Evolutionary conservation across 2,113 vertebrate genomes (phyloP), one percentile per base, ranked within the genome.

Genomic region (Butorides virescens): DNA sequence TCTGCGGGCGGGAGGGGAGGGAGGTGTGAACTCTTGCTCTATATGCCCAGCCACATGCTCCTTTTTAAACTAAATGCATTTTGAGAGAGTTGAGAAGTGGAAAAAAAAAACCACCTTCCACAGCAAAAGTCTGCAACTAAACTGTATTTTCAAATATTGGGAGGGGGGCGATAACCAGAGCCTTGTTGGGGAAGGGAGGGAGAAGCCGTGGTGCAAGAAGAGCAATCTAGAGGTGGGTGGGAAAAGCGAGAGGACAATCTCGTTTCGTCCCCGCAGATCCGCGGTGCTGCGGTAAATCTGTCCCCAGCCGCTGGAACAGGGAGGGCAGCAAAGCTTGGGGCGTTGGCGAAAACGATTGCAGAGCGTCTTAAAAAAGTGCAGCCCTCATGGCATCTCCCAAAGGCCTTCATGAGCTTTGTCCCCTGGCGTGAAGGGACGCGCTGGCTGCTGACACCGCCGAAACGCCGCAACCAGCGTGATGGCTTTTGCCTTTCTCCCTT

Each of bases 401-500:
- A 53, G 18, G 30, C 46, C 39, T 81, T 73, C 8, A 13, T n/a
- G 89, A 65, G 61, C 23, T 16, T 61, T 29, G 32, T 15, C 37
- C 37, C 65, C 19, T 4, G 7, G 44, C 0, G 8, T 30, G 37
- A 59, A 76, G 47, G n/a, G 88, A 61, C 46, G n/a, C 2, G 5
- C 29, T 4, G 67, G 1, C 20, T 5, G 59, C 91, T 87, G 92
- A 70, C 46, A 16, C 86, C 65, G 84, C 92, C 26, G 11, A 47
- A 66, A 36, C 66, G 59, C 76, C 13, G 39, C 13, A 15, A 58
- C 59, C 67, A 30, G 7, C 5, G 5, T 2, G 47, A 7, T 88
- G 94, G 63, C 85, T 94, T 94, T 44, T 90, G 86, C 86, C 88
- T 79, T 75, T 29, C 44, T 72, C 76, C 71, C 30, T 61, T 34